Evolutionary conservation across 1,140 invertebrate genomes (phyloP), one percentile per base, ranked within the genome.

Genomic region (Dendroctonus valens): DNA sequence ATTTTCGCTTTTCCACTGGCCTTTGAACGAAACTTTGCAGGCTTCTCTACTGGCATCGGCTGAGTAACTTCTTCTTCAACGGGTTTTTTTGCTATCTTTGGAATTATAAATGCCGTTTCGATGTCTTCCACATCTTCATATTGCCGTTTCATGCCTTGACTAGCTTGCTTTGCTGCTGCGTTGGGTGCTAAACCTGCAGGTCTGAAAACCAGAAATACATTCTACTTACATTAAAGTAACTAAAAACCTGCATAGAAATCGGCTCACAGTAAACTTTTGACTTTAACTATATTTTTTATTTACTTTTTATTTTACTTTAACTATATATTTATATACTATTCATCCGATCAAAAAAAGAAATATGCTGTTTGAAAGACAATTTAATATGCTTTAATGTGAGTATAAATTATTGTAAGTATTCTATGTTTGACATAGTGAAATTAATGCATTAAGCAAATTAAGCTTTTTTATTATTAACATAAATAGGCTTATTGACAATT

Each of bases 61-160:
- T 8, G 15, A 11, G 55, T 12, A 7, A 41, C 60, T 8, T 73
- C 67, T 12, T 67, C 61, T 50, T 69, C 62, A 7, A 68, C 44
- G 63, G 70, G 72, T 39, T 74, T 76, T 26, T 65, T 71, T 9
- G 66, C 67, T 15, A 58, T 68, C 65, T 78, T 79, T 26, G 72
- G 72, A 15, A 79, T 78, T n/a, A 78, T 74, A 61, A 74, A 78
- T 7, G 75, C 66, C 55, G 57, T 46, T 65, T 79, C 75, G 39
- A 77, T 73, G 65, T 77, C 74, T 65, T 79, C 77, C 14, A 74
- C 68, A 65, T 78, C 77, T 60, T 75, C 71, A 53, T 70, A 71
- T n/a, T 49, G 70, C 11, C 72, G 62, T 61, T 76, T 76, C 5
- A 73, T 7, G 6, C 66, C 66, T 58, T 62, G 59, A 11, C 60